Base-by-base conservation (phyloP, 2,888 invertebrate species). In the Tetropium fuscum region DNA sequence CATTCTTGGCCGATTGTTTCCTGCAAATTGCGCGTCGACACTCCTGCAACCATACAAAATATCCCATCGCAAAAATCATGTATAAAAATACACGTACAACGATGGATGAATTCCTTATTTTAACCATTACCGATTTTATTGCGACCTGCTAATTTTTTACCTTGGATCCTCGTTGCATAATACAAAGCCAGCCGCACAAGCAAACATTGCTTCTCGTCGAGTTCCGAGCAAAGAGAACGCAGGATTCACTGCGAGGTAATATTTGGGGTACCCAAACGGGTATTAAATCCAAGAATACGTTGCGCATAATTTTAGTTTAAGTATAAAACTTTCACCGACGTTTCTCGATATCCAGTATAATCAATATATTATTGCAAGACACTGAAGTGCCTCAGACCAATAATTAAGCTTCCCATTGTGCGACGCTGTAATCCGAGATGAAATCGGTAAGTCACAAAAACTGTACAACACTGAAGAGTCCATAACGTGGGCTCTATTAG, bases 321-420 rank as follows among this genome's bases (percentile, higher is more conserved):
- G n/a, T 11, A 11, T 36, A 45, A 49, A 25, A 65, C 65, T 65
- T 65, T 65, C 65, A 63, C 65, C 61, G 18, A 11, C 19, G 51
- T 59, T 56, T 51, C 60, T 59, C 30, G 45, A 38, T 53, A 45
- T 55, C 55, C 58, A 60, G 51, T 53, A 58, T 44, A 60, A 44
- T 41, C 32, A 47, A 51, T 53, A 57, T 53, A 41, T 19, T 43
- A 49, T 45, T 55, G 58, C 19, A 25, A n/a, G 7, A 15, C 15
- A 6, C 7, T 5, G 6, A 25, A 53, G 51, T 60, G 60, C 55
- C 51, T 48, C 22, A 38, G 34, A 48, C 48, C 11, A 40, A 13
- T 38, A 25, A 59, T 64, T 60, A 63, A 36, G 25, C 25, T 18
- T 8, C 51, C 49, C 55, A 51, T 63, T 58, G 53, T 59, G 48